Conservation (phyloP, 2,888 invertebrate genomes). For the Matsumyia berberina region DNA sequence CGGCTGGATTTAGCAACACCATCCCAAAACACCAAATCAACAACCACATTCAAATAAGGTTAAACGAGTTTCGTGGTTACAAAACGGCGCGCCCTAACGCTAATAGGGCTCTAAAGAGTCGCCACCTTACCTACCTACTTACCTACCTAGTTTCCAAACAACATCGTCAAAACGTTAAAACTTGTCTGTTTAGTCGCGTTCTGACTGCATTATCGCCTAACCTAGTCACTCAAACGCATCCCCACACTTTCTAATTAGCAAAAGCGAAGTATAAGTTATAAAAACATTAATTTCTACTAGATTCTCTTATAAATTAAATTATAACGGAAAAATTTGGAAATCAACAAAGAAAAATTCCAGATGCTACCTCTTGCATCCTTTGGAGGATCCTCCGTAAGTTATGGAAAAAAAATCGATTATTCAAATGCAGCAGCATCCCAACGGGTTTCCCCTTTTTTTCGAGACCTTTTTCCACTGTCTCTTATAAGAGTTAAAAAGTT, state of each 20-base stretch:
- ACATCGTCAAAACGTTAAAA: no score
- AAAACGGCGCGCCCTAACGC: no score
- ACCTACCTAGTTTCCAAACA: no score
- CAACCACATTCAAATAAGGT: no score
- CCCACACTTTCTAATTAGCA: not conserved
- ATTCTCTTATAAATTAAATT: not conserved
- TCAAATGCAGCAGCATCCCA: conserved; percentile 4
- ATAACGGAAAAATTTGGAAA: not conserved
- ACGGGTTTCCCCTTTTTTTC: not conserved
- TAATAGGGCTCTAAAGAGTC: no score
- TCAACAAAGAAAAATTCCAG: not conserved
- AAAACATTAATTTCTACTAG: not conserved
- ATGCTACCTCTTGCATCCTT: not conserved
- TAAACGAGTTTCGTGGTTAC: no score
- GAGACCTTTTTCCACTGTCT: not conserved
- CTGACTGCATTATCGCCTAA: not conserved
- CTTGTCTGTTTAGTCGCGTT: no score
- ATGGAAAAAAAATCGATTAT: conserved; percentile 12
- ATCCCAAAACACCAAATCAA: no score
- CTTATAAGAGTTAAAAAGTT: not conserved
- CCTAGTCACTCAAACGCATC: not conserved
- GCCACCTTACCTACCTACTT: no score
- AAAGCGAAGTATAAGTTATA: not conserved
- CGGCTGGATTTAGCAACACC: no score
- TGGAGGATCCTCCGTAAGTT: not conserved